Evolutionary conservation across 2,888 invertebrate genomes (phyloP), one percentile per base, ranked within the genome.

Genomic region (Megaustenia siamemsis): DNA sequence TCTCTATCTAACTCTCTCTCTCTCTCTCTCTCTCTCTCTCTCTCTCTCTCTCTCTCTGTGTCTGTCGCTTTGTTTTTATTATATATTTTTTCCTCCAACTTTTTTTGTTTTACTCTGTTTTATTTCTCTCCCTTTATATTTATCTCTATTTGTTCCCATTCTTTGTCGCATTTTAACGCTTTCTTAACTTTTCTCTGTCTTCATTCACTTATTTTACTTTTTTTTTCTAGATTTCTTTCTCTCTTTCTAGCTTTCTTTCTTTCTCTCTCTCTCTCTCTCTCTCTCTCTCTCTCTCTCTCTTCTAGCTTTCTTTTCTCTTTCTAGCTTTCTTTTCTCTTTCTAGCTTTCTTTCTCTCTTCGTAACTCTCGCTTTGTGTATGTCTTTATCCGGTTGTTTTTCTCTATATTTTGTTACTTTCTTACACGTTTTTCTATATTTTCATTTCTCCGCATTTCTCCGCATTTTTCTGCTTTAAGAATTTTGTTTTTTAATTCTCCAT

Each of bases 21-120:
- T n/a, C 66, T 40, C n/a, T 66, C 68, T 28, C 56, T 60, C 28
- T 79, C 66, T 66, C 66, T 56, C 40, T 79, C 68, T 49, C 32
- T 10, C 60, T 8, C 2, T 38, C 28, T 43, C 15, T n/a, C 43
- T 43, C 24, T n/a, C n/a, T 40, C 79, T 43, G 5, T 12, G 24
- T 3, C 15, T 43, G 10, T 38, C 21, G 6, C 43, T 12, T 63
- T 43, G n/a, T n/a, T 24, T 4, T 5, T 43, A 15, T 66, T 38
- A n/a, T 40, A 8, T 40, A 2, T 66, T n/a, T 3, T 43, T 43
- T 21, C 4, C 60, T 38, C 24, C 21, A 5, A 35, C 60, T 38
- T 35, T 56, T n/a, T 15, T 24, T 60, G 3, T 24, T 10, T 56
- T n/a, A 6, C 38, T 35, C 40, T 28, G 28, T n/a, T 60, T 28